Conservation (phyloP, 1,140 invertebrate species). For the Rhyzopertha dominica region DNA sequence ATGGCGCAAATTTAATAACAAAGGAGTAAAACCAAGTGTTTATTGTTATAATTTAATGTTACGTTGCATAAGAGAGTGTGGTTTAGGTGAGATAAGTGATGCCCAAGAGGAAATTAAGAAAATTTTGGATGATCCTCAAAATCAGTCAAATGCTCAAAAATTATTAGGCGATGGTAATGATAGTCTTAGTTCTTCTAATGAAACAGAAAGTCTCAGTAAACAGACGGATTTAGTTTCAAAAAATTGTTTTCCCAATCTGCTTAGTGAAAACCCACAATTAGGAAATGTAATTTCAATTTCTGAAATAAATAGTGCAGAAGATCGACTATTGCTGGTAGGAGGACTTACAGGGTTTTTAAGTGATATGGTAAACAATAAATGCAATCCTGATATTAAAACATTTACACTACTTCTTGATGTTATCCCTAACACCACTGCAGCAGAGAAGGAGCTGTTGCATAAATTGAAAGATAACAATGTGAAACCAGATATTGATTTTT, state of each 20-base stretch:
- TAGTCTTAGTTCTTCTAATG: constrained; percentile 14
- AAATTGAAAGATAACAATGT: constrained; percentile 56
- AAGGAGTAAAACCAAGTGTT: constrained; percentile 61
- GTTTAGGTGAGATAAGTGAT: constrained; percentile 61
- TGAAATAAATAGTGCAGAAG: constrained; percentile 54
- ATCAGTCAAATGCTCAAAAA: not conserved
- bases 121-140: constrained; percentile 18
- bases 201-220: constrained; percentile 6
- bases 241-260: constrained; percentile 61
- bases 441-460: constrained; percentile 62
- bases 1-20: constrained; percentile 75
- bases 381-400: constrained; percentile 72
- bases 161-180: constrained; percentile 1
- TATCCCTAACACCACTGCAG: constrained; percentile 57
- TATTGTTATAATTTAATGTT: constrained; percentile 79
- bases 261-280: constrained; percentile 52
- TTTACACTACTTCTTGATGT: constrained; percentile 70
- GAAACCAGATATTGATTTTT: constrained; percentile 73
- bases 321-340: constrained; percentile 74
- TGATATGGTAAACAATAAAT: constrained; percentile 61
- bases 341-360: constrained; percentile 68
- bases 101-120: constrained; percentile 47
- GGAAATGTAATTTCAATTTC: constrained; percentile 53
- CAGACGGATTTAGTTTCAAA: not conserved
- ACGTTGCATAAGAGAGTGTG: constrained; percentile 71